A percentile compares a stretch with the other conserved stretches of the same genome.
phyloP scores from a whole-genome alignment of 2,113 vertebrate genomes.

The Ptilorrhoa leucosticta region DNA sequence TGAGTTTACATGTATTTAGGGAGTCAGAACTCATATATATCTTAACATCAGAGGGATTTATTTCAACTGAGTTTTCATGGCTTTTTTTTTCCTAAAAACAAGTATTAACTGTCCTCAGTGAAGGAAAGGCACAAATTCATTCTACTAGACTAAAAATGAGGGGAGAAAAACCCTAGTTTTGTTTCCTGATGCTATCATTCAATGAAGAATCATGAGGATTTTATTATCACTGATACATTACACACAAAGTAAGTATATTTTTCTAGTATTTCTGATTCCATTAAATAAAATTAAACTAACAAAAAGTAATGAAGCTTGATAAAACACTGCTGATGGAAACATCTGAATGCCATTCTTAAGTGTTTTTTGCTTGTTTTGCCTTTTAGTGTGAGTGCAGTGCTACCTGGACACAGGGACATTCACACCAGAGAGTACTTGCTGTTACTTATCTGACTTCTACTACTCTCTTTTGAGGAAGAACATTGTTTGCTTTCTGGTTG shows the following conservation, averaged over 20 bases:
- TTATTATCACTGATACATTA: conserved; percentile 50
- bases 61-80: not conserved
- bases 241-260: conserved; percentile 33
- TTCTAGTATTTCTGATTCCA: conserved; percentile 47
- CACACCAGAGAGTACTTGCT: conserved; percentile 61
- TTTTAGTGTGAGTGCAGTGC: conserved; percentile 37
- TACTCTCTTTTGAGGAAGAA: conserved; percentile 53
- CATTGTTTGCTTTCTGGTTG: conserved; percentile 45
- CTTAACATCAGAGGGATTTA: not conserved
- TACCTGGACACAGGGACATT: conserved; percentile 57
- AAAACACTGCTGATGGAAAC: conserved; percentile 72
- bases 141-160: not conserved
- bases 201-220: conserved; percentile 49
- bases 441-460: conserved; percentile 55
- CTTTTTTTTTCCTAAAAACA: not conserved
- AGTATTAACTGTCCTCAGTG: not conserved
- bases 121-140: not conserved
- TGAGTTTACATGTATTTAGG: not conserved
- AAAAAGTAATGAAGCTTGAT: conserved; percentile 70
- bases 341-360: conserved; percentile 50
- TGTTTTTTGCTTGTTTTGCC: conserved; percentile 66
- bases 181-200: conserved; percentile 10
- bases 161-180: not conserved
- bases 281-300: conserved; percentile 71
- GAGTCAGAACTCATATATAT: not conserved